A percentile compares a stretch with the other conserved stretches of the same genome.
Conservation (phyloP, 2,797 vertebrate species). For the Notamacropus eugenii region DNA sequence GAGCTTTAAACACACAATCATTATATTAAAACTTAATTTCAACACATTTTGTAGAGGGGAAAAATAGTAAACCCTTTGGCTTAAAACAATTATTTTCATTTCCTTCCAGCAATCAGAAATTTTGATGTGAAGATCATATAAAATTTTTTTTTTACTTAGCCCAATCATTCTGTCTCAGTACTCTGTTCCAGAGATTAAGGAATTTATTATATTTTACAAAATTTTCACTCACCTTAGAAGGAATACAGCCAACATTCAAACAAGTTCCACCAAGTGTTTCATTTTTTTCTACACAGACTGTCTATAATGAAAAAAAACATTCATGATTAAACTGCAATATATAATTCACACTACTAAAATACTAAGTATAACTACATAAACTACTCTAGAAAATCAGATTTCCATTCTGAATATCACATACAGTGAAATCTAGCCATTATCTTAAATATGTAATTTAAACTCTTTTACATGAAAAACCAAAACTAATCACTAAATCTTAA, state of each 20-base stretch:
- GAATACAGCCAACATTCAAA: constrained; percentile 98
- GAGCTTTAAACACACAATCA: not conserved
- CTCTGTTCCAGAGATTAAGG: constrained; percentile 8
- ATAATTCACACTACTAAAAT: constrained; percentile 41
- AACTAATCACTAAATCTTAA: constrained; percentile 47
- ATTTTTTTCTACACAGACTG: constrained; percentile 97
- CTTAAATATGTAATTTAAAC: constrained; percentile 39
- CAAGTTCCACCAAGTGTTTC: constrained; percentile 96
- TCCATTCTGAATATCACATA: constrained; percentile 14
- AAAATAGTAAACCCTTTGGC: not conserved
- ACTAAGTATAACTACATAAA: constrained; percentile 29
- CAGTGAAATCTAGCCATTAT: constrained; percentile 22
- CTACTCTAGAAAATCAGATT: constrained; percentile 38
- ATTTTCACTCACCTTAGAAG: constrained; percentile 92
- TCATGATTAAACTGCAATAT: constrained; percentile 34
- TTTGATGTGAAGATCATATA: not conserved
- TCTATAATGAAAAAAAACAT: constrained; percentile 84
- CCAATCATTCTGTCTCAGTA: constrained; percentile 31
- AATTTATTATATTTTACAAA: constrained; percentile 5
- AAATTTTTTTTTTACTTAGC: constrained; percentile 31
- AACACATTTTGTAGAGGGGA: not conserved
- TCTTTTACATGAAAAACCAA: constrained; percentile 12
- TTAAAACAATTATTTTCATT: not conserved
- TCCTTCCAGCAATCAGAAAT: not conserved
- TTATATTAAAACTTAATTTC: not conserved